Evolutionary conservation across 92 coral and sea anemone genomes (phyloP), one percentile per base, ranked within the genome.

Genomic region (Epizoanthus rinbou): DNA sequence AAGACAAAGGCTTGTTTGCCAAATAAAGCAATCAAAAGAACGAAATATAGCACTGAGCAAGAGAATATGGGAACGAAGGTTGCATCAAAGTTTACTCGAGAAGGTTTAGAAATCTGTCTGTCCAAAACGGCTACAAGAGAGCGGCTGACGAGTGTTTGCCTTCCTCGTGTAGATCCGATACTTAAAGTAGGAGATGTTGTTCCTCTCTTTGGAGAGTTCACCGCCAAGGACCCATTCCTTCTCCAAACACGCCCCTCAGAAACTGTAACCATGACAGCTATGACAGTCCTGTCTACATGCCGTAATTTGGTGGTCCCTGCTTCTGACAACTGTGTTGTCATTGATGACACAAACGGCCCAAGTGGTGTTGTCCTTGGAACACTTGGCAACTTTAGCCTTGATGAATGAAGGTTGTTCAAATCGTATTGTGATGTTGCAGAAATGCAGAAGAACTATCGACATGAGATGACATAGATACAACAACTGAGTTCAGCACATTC

Each of bases 291-390:
- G 17, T 33, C 67, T 17, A 57, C 7, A 28, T 75, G 80, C 17
- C 80, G 57, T 17, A 75, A 75, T 75, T 17, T 75, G 11, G 7
- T 8, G 47, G 23, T 57, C 3, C 54, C 33, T 31, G 53, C 64
- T 13, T 25, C 54, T 3, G 56, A 64, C 37, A 67, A 15, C 45
- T 53, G 80, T 14, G 33, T 75, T 53, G 80, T 24, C 9, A 75
- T 75, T 25, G 64, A 75, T 50, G 65, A 54, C 45, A 1, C 64
- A 24, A 75, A 57, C 7, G 53, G 33, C 80, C 80, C 80, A 35
- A 75, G 33, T 57, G 80, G 67, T 57, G 80, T 57, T 57, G 80
- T 67, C 64, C 54, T 75, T n/a, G 80, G 80, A 8, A 18, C 31
- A 15, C 18, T 75, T 5, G 80, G 68, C 15, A 53, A 6, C 1